phyloP scores from a whole-genome alignment of 1,140 invertebrate genomes.

The Hyposmocoma kahamanoa region DNA sequence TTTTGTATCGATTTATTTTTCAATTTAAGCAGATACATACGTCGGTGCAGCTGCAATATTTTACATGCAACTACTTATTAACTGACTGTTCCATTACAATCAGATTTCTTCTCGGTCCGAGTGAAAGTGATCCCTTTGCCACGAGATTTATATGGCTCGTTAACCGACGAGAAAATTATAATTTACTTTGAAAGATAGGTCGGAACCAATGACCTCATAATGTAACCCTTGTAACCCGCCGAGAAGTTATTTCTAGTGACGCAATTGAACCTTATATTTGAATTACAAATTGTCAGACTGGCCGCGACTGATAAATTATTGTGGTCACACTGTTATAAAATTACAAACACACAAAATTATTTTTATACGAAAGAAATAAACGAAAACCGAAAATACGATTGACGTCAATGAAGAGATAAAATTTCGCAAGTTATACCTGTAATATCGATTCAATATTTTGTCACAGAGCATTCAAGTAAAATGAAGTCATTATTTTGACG shows the following conservation, averaged over 20 bases:
- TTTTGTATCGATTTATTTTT: too few relatives aligned
- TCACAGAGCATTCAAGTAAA: too few relatives aligned
- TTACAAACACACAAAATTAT: background rate
- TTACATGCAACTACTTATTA: constrained; percentile 1
- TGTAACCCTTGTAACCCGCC: constrained; percentile 16
- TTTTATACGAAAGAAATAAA: background rate
- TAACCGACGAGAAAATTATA: constrained; percentile 38
- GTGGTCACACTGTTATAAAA: constrained; percentile 10
- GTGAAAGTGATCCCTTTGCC: constrained; percentile 61
- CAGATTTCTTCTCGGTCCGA: constrained; percentile 36
- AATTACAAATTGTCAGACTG: constrained; percentile 29
- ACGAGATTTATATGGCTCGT: constrained; percentile 49
- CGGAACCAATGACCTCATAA: constrained; percentile 30
- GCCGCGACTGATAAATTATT: constrained; percentile 26
- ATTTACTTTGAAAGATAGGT: constrained; percentile 45
- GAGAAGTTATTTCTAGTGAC: constrained; percentile 32
- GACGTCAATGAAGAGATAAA: background rate
- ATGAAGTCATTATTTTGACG: too few relatives aligned
- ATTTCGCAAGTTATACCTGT: too few relatives aligned
- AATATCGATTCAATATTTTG: too few relatives aligned
- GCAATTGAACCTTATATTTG: constrained; percentile 34
- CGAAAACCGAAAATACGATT: background rate
- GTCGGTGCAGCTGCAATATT: background rate
- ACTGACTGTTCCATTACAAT: constrained; percentile 16
- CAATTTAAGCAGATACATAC: background rate